phyloP scores from a whole-genome alignment of 2,797 vertebrate genomes.

The Siniperca undulata region DNA sequence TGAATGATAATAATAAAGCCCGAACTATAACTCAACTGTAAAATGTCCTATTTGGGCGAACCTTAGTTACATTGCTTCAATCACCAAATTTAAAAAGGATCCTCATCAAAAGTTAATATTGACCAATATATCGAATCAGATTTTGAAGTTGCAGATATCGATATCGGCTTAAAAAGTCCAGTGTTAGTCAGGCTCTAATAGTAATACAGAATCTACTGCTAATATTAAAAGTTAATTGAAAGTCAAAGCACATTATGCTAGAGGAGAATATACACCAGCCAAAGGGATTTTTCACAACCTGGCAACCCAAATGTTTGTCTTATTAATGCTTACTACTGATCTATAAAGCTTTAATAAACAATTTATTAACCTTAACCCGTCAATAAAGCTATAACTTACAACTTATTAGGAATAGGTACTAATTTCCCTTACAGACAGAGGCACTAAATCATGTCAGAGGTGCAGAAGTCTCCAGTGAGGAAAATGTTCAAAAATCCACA shows the following conservation, averaged over 20 bases:
- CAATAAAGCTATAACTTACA: neutral
- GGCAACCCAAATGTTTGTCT: neutral
- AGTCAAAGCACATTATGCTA: neutral
- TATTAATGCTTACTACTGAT: neutral
- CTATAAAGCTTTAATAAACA: neutral
- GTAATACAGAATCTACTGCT: neutral
- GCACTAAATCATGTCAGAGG: neutral
- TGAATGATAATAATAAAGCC: neutral
- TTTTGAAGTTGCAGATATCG: neutral
- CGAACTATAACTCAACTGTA: neutral
- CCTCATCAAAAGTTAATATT: neutral
- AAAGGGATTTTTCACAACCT: neutral
- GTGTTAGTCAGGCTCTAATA: neutral
- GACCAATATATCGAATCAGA: neutral
- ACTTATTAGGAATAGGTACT: neutral
- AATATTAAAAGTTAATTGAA: neutral
- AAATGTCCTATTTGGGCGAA: too few relatives aligned
- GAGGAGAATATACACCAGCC: neutral
- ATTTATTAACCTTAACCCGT: neutral
- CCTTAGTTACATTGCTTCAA: neutral
- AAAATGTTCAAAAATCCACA: slow-evolving; percentile 15
- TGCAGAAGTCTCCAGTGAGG: neutral
- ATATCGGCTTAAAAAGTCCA: neutral
- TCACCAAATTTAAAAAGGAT: neutral
- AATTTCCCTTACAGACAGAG: neutral